phyloP scores from a whole-genome alignment of 2,113 vertebrate species.

The Grus americana region DNA sequence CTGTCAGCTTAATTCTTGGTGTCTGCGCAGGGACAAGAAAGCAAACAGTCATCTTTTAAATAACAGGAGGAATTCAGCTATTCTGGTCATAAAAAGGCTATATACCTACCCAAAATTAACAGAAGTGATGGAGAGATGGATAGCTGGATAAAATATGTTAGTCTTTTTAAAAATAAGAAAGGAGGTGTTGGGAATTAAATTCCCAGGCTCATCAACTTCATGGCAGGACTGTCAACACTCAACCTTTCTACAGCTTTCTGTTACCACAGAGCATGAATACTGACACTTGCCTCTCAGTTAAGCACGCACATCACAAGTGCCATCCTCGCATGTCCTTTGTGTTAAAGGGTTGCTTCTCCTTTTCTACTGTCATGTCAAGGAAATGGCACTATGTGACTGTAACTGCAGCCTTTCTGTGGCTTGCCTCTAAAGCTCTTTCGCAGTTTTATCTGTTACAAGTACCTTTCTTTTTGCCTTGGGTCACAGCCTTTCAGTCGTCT shows the following conservation, averaged over 20 bases:
- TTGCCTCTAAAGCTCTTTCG: background rate
- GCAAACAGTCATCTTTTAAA: background rate
- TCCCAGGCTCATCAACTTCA: background rate
- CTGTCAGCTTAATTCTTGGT: background rate
- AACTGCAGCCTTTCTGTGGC: background rate
- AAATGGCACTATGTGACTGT: background rate
- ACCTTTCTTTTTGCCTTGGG: background rate
- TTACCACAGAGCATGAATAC: background rate
- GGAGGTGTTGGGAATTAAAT: background rate
- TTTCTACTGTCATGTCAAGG: background rate
- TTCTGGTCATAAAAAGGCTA: background rate
- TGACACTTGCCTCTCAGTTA: background rate
- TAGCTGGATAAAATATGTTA: background rate
- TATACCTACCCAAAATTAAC: background rate
- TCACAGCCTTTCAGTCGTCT: background rate
- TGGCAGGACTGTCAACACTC: background rate
- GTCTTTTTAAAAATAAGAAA: background rate
- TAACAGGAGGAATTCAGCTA: background rate
- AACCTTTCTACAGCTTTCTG: background rate
- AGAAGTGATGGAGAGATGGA: background rate
- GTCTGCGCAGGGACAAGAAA: background rate
- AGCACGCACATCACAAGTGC: background rate
- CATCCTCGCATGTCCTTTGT: rapidly evolving
- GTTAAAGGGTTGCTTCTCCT: background rate
- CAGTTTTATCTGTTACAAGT: background rate